A percentile compares a stretch with the other conserved stretches of the same genome.
Evolutionary conservation across 2,797 vertebrate genomes (phyloP).

Genomic region (Salarias fasciatus): DNA sequence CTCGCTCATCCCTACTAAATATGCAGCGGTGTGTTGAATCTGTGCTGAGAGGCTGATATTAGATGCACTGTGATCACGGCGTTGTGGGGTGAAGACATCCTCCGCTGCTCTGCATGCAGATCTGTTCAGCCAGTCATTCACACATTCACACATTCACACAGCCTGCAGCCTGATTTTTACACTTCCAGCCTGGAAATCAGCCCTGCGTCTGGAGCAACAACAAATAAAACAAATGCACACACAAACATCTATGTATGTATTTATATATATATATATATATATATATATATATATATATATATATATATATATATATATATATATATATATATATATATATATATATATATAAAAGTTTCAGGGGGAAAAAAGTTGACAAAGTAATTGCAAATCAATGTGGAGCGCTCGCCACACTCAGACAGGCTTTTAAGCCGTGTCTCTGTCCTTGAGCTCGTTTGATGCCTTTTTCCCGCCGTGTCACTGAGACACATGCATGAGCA

Average conservation of each 20-base stretch:
- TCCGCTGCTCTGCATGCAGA: too few species aligned
- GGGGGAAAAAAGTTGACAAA: constrained; percentile 42
- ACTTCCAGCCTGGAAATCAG: neutral
- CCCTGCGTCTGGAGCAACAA: too few species aligned
- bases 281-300: too few species aligned
- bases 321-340: neutral
- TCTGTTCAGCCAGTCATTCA: constrained; percentile 30
- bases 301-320: too few species aligned
- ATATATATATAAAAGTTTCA: constrained; percentile 33
- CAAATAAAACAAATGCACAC: too few species aligned
- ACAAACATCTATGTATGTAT: too few species aligned
- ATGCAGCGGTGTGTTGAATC: too few species aligned
- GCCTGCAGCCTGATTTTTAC: neutral
- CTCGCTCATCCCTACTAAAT: too few species aligned
- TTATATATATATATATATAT: too few species aligned
- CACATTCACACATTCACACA: constrained; percentile 26
- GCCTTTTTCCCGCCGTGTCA: constrained; percentile 48
- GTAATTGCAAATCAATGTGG: constrained; percentile 42
- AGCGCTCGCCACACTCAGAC: constrained; percentile 30
- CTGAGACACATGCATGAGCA: constrained; percentile 16
- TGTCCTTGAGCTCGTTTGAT: constrained; percentile 61
- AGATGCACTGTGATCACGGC: too few species aligned
- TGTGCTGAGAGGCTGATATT: too few species aligned
- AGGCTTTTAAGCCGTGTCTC: constrained; percentile 59
- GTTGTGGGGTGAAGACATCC: too few species aligned